Evolutionary conservation across 2,888 invertebrate genomes (phyloP).

Genomic region (Xestia ashworthii): DNA sequence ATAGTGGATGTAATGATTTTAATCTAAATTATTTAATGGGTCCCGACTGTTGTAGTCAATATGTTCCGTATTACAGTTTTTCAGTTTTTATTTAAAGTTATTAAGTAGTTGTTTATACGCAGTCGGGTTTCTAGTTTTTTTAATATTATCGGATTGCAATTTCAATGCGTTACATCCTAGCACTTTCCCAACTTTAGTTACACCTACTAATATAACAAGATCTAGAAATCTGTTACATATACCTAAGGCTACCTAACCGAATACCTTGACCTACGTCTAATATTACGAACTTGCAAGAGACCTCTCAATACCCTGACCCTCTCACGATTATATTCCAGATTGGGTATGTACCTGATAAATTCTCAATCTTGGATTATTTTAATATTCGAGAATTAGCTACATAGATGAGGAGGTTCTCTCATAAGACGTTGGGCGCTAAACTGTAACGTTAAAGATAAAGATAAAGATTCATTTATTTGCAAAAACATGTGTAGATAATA

Average conservation of each 20-base stretch:
- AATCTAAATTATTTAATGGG: no score
- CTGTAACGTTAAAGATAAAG: no score
- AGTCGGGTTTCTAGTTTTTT: no score
- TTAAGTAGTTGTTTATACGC: no score
- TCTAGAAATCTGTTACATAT: background rate
- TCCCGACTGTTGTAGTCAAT: no score
- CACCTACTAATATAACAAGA: background rate
- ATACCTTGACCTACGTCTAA: background rate
- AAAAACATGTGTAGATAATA: no score
- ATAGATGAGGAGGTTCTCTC: background rate
- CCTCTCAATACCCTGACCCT: background rate
- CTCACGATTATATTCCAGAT: constrained; percentile 4
- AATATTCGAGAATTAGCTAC: background rate
- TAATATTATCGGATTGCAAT: background rate
- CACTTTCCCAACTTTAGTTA: background rate
- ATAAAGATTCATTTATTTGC: no score
- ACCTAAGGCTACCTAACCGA: no score
- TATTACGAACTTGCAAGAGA: background rate
- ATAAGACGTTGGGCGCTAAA: no score
- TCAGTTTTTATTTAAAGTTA: no score
- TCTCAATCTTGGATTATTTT: background rate
- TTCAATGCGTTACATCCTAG: background rate
- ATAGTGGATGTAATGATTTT: no score
- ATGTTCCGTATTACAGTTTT: no score
- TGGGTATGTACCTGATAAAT: background rate